phyloP scores from a whole-genome alignment of 2,888 invertebrate genomes.

The Acronicta aceris region DNA sequence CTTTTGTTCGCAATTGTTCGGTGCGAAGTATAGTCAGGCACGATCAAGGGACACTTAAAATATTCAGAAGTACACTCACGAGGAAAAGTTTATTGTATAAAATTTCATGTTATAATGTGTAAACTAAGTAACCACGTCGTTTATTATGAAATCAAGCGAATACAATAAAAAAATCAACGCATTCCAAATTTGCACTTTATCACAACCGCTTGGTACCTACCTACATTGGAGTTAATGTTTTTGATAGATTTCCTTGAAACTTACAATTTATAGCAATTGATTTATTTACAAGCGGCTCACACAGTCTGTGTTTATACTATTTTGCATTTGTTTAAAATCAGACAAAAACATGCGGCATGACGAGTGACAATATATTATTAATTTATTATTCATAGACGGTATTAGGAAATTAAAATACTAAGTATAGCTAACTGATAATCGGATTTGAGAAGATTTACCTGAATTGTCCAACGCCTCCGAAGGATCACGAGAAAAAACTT shows the following conservation, averaged over 20 bases:
- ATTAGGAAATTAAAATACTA: slow-evolving; percentile 39
- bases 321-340: slow-evolving; percentile 32
- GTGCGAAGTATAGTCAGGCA: slow-evolving; percentile 2
- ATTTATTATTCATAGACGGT: slow-evolving; percentile 34
- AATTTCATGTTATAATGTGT: slow-evolving; percentile 17
- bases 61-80: slow-evolving; percentile 12
- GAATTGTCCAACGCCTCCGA: slow-evolving; percentile 62
- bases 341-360: slow-evolving; percentile 20
- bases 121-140: slow-evolving; percentile 33
- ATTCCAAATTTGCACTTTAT: slow-evolving; percentile 47
- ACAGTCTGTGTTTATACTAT: slow-evolving; percentile 17
- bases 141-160: slow-evolving; percentile 42
- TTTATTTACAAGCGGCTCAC: slow-evolving; percentile 31
- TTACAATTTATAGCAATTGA: slow-evolving; percentile 39
- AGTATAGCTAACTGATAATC: slow-evolving; percentile 41
- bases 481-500: slow-evolving; percentile 58
- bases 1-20: slow-evolving; percentile 6
- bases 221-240: slow-evolving; percentile 28
- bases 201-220: slow-evolving; percentile 31
- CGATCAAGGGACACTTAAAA: slow-evolving; percentile 11
- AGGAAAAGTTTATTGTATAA: slow-evolving; percentile 15
- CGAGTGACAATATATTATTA: slow-evolving; percentile 36
- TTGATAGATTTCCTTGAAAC: slow-evolving; percentile 47
- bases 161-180: slow-evolving; percentile 27
- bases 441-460: slow-evolving; percentile 65